Percentiles rank a stretch among this genome's conserved stretches.
These are phyloP conservation scores for Dicrostonyx torquatus DNA, from an alignment of 2,797 vertebrate species.

Conservation along the genomic window DNA sequence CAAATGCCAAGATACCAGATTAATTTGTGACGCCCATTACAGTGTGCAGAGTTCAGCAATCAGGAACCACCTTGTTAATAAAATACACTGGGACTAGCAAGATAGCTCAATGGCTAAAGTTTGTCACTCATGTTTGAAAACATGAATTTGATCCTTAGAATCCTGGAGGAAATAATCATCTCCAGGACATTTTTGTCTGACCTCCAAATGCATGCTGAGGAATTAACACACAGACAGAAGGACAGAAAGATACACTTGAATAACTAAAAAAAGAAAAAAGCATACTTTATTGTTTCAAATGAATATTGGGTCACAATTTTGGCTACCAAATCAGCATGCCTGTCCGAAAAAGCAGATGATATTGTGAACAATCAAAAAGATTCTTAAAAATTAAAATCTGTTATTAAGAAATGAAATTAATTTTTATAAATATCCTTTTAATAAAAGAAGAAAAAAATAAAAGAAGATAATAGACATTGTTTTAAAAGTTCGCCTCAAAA, in stretches of 20 bases:
- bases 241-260: too few relatives aligned
- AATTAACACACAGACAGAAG: neutral
- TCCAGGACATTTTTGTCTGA: neutral
- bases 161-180: neutral
- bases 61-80: neutral
- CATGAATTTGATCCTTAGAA: neutral
- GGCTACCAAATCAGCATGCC: neutral
- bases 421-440: constrained; percentile 63
- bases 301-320: neutral
- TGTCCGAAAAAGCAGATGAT: constrained; percentile 18
- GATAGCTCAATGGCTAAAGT: neutral
- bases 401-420: constrained; percentile 6
- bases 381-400: neutral
- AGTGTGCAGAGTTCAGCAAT: neutral
- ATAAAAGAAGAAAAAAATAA: constrained; percentile 11
- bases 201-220: neutral
- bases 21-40: neutral
- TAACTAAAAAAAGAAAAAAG: neutral
- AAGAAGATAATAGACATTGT: neutral
- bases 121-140: neutral
- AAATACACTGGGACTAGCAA: neutral
- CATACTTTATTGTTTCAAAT: constrained; percentile 11
- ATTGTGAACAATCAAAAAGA: neutral
- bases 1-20: neutral
- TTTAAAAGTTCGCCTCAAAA: constrained; percentile 37